phyloP scores from a whole-genome alignment of 64 coral and sea anemone species.

The Montipora capricornis region DNA sequence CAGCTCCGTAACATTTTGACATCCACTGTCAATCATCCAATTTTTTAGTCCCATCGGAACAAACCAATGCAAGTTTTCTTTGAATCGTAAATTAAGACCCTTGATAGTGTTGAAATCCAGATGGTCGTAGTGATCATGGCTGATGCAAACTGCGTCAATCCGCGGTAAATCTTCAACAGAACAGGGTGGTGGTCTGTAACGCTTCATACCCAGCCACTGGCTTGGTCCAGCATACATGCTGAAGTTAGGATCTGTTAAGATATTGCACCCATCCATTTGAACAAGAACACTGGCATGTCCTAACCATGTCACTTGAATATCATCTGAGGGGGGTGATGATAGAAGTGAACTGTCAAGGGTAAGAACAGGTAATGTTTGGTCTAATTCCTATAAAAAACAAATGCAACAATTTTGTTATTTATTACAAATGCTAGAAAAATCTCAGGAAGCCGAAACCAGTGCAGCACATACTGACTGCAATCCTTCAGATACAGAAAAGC shows the following conservation, averaged over 20 bases:
- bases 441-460: too few relatives aligned
- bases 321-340: constrained; percentile 29
- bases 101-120: constrained; percentile 70
- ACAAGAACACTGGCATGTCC: constrained; percentile 78
- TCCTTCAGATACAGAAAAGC: too few relatives aligned
- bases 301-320: constrained; percentile 80
- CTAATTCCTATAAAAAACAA: constrained; percentile 40
- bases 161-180: constrained; percentile 71
- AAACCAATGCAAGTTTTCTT: constrained; percentile 70
- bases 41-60: constrained; percentile 83
- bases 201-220: constrained; percentile 44
- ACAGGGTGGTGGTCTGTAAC: constrained; percentile 89
- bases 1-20: constrained; percentile 83
- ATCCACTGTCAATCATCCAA: constrained; percentile 70
- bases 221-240: constrained; percentile 62
- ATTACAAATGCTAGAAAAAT: background rate
- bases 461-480: too few relatives aligned
- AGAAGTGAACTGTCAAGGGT: constrained; percentile 49
- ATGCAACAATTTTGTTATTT: background rate
- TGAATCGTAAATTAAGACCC: constrained; percentile 68
- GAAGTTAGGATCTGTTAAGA: constrained; percentile 74
- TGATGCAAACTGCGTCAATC: constrained; percentile 90
- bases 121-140: constrained; percentile 94
- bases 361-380: constrained; percentile 71
- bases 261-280: constrained; percentile 75